Percentiles rank a stretch among this genome's conserved stretches.
These are phyloP conservation scores for Leptobrachium ailaonicum DNA, from an alignment of 2,113 vertebrate species.

Conservation along the genomic window DNA sequence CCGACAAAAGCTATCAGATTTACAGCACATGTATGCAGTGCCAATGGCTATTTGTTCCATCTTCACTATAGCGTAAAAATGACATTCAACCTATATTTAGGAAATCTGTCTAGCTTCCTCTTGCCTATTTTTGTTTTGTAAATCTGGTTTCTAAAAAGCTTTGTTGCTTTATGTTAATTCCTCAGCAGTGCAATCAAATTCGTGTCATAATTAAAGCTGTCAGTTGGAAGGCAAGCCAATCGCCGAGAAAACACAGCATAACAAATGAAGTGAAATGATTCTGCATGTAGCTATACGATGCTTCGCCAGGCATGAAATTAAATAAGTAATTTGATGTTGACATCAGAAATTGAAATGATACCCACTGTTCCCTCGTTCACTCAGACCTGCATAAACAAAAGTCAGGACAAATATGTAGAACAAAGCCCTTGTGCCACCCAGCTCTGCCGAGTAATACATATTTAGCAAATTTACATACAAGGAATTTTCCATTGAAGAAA, in stretches of 20 bases:
- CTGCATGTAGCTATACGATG: conserved; percentile 90
- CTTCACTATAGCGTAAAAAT: neutral
- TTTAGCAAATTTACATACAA: conserved; percentile 50
- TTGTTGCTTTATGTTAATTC: conserved; percentile 86
- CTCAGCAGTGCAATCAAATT: conserved; percentile 86
- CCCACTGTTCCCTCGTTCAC: conserved; percentile 83
- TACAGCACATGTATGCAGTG: neutral
- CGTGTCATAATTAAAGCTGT: conserved; percentile 96
- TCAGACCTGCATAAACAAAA: conserved; percentile 77
- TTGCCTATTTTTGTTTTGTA: conserved; percentile 60
- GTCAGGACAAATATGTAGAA: conserved; percentile 74
- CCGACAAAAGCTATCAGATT: neutral
- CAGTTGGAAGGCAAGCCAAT: conserved; percentile 88
- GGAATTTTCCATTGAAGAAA: conserved; percentile 17
- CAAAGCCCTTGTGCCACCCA: conserved; percentile 65
- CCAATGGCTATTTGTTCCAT: neutral
- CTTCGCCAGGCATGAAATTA: conserved; percentile 98
- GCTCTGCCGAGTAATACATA: conserved; percentile 67
- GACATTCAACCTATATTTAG: conserved; percentile 32
- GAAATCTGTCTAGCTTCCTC: conserved; percentile 45
- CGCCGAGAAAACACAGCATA: conserved; percentile 86
- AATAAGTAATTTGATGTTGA: conserved; percentile 99
- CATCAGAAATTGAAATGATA: conserved; percentile 97
- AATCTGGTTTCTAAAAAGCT: conserved; percentile 72
- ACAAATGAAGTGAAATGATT: conserved; percentile 93